These are phyloP conservation scores for Leptodactylus fuscus DNA, from an alignment of 2,113 vertebrate species.

Conservation along the genomic window DNA sequence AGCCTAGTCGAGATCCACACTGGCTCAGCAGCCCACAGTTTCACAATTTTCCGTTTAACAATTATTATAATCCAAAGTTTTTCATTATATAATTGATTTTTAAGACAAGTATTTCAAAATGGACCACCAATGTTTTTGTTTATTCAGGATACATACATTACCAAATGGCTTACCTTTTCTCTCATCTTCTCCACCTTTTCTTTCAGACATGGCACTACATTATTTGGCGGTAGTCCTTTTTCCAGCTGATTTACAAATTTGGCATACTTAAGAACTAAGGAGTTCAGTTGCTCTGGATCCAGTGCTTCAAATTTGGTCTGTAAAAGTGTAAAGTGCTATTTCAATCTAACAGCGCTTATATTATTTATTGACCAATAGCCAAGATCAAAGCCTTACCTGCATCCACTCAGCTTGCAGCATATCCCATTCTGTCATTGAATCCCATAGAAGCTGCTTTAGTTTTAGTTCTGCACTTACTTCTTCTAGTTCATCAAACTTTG, in stretches of 20 bases:
- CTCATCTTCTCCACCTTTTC: constrained; percentile 77
- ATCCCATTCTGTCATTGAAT: constrained; percentile 81
- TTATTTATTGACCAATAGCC: neutral
- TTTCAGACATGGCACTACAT: constrained; percentile 76
- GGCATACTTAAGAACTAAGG: constrained; percentile 78
- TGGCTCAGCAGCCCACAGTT: no score
- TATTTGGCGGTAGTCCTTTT: constrained; percentile 81
- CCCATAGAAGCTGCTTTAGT: constrained; percentile 83
- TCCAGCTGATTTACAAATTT: constrained; percentile 82
- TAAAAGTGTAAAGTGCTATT: constrained; percentile 25
- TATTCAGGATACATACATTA: neutral
- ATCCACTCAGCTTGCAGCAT: constrained; percentile 75
- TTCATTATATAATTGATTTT: no score
- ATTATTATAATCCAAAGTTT: no score
- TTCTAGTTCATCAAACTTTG: constrained; percentile 80
- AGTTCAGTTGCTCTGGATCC: constrained; percentile 78
- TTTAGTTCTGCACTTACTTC: constrained; percentile 76
- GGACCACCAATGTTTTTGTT: neutral
- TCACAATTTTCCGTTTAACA: no score
- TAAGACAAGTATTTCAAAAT: neutral
- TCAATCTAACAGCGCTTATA: neutral
- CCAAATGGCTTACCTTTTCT: constrained; percentile 75
- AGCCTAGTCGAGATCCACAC: no score
- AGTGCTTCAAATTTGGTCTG: constrained; percentile 78
- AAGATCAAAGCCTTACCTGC: constrained; percentile 68